These are phyloP conservation scores for Lamprologus tigripictilis DNA, from an alignment of 2,113 vertebrate genomes.

Conservation along the genomic window DNA sequence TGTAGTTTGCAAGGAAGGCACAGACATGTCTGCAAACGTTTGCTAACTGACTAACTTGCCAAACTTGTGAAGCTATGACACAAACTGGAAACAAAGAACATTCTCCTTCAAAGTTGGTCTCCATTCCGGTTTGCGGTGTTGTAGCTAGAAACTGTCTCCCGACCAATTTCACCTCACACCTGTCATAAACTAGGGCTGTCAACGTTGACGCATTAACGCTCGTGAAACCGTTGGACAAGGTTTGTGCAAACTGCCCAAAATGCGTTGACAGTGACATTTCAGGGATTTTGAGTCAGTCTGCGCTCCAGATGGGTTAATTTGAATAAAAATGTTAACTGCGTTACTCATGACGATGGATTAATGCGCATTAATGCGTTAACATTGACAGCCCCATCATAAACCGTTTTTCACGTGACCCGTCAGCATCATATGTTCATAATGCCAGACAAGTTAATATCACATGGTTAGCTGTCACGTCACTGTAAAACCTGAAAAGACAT, in stretches of 20 bases:
- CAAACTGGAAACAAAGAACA: background rate
- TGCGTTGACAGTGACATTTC: rapidly evolving
- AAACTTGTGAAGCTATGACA: background rate
- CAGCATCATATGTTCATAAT: background rate
- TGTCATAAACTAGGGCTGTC: background rate
- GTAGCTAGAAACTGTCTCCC: background rate
- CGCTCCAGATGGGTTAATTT: background rate
- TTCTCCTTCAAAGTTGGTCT: background rate
- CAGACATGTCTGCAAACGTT: background rate
- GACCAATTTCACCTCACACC: rapidly evolving
- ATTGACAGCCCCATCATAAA: background rate
- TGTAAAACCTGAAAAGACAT: background rate
- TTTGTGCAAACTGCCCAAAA: background rate
- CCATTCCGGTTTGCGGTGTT: rapidly evolving
- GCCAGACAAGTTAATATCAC: background rate
- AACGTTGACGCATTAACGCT: background rate
- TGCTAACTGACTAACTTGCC: background rate
- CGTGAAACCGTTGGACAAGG: rapidly evolving
- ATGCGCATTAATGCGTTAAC: rapidly evolving
- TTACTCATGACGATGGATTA: background rate
- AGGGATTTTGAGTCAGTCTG: background rate
- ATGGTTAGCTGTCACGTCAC: background rate
- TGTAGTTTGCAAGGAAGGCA: rapidly evolving
- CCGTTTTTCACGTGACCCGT: background rate
- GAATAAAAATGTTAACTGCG: background rate